Conservation (phyloP, 30 jellyfish, hydroid and myxozoan species). For the Turritopsis rubra region DNA sequence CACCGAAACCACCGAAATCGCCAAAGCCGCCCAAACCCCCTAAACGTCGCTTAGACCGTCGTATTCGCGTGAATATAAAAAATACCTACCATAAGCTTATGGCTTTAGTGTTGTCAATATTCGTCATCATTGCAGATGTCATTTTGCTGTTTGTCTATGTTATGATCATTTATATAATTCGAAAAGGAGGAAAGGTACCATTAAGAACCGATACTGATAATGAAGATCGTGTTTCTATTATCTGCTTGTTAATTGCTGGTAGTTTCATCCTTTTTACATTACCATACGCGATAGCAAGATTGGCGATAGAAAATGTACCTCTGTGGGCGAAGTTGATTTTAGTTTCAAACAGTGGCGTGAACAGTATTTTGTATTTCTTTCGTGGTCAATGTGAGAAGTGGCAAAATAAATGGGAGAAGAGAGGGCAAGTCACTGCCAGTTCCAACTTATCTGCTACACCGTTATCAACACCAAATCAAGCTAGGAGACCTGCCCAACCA, state of each 20-base stretch:
- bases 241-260: conserved; percentile 17
- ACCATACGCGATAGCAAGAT: conserved; percentile 13
- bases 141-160: not conserved
- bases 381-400: conserved; percentile 18
- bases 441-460: not conserved
- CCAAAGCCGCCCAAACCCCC: no score
- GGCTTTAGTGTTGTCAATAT: not conserved
- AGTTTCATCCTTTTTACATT: conserved; percentile 6
- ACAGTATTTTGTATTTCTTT: conserved; percentile 26
- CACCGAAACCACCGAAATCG: not conserved
- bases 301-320: not conserved
- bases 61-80: no score
- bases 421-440: not conserved
- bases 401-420: not conserved
- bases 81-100: no score
- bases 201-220: not conserved
- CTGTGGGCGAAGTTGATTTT: conserved; percentile 14
- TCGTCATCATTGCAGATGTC: conserved; percentile 12
- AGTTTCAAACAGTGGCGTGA: conserved; percentile 19
- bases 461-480: not conserved
- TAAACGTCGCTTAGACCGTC: no score
- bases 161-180: not conserved
- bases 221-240: not conserved
- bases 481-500: no score
- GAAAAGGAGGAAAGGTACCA: not conserved